Evolutionary conservation across 2,113 vertebrate genomes (phyloP).

Genomic region (Spilogale gracilis): DNA sequence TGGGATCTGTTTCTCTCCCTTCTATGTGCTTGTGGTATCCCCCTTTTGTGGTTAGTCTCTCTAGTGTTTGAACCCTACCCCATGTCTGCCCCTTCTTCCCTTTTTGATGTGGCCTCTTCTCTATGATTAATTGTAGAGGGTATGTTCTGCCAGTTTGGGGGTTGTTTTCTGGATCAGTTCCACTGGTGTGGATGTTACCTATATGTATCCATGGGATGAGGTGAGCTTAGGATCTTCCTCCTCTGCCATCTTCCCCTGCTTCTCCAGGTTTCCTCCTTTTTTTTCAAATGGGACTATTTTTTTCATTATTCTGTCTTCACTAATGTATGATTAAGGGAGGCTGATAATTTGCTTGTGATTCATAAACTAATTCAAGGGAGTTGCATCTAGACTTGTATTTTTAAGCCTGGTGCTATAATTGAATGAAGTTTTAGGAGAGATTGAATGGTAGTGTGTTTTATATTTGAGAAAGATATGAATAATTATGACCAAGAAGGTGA

Average conservation of each 20-base stretch:
- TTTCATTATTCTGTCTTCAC: not conserved
- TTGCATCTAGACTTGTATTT: not conserved
- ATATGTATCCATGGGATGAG: not conserved
- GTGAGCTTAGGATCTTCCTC: not conserved
- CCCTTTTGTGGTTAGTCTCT: not conserved
- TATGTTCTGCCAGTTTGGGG: not conserved
- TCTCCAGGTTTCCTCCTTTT: too few species aligned
- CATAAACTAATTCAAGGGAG: not conserved
- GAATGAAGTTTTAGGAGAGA: not conserved
- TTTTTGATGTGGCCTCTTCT: not conserved
- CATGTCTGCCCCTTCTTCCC: not conserved
- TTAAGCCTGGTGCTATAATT: not conserved
- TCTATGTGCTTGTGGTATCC: not conserved
- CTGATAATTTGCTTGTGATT: not conserved
- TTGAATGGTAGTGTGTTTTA: not conserved
- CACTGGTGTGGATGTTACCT: not conserved
- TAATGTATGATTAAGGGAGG: not conserved
- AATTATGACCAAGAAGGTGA: not conserved
- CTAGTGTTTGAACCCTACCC: not conserved
- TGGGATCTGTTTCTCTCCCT: not conserved
- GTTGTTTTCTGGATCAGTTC: not conserved
- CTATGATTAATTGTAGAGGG: not conserved
- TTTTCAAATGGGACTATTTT: not conserved
- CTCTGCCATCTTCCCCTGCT: not conserved
- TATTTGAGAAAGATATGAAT: not conserved